Base-by-base conservation (phyloP, 2,113 vertebrate species). In the Pelmatolapia mariae region DNA sequence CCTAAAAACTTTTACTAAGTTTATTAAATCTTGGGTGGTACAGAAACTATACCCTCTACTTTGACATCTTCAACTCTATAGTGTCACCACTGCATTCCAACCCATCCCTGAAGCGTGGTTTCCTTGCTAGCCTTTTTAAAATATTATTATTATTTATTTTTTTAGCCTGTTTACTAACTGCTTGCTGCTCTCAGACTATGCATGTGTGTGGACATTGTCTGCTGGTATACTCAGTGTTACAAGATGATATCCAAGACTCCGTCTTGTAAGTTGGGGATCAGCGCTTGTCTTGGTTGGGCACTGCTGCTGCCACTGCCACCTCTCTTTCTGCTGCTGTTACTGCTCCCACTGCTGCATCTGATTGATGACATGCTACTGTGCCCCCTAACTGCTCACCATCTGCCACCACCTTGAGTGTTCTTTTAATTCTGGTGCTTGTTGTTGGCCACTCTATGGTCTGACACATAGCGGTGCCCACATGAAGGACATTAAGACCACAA, bases 1-100 rank as follows among this genome's bases (percentile, higher is more conserved):
- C 19, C 19, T 68, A 38, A 38, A 40, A 63, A 18, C 16, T 36
- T 63, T 63, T 63, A 63, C 10, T 19, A 7, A 63, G 31, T 68
- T 40, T 66, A 63, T 33, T 66, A 22, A 68, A 68, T 68, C 63
- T 68, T 68, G 22, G 19, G 63, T 68, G 63, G 63, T 68, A 38
- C 7, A 38, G 33, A 68, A 13, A 68, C 63, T 40, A 68, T 22
- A 36, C 33, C 33, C 19, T 68, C 33, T 68, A 40, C 61, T 38
- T 66, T 68, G 63, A 40, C 19, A 68, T 68, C 63, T 22, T 68
- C 63, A 68, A 13, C 63, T 68, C 3, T 22, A 40, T 68, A 19
- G 63, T 68, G 63, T 68, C 63, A 68, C 63, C 63, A 5, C 63
- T 68, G 7, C 33, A 8, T 22, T 68, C 63, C 63, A 38, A 5